Percentiles rank a stretch among this genome's conserved stretches.
These are phyloP conservation scores for Cepaea hortensis DNA, from an alignment of 2,888 invertebrate species.

Conservation along the genomic window DNA sequence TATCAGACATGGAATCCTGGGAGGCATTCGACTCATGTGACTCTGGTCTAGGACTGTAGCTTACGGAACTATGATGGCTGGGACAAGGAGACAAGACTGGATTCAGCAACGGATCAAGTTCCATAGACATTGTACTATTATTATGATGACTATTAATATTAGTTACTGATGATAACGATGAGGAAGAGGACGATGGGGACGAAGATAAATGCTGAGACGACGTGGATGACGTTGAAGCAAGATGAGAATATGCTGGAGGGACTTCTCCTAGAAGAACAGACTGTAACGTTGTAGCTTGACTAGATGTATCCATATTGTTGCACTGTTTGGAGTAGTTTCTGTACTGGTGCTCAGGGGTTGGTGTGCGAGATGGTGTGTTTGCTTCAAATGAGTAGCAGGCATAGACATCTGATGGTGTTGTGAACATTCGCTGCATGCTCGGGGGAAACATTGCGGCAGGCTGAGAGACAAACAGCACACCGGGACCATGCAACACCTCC, in stretches of 20 bases:
- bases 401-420: slow-evolving; percentile 51
- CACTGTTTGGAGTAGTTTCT: slow-evolving; percentile 29
- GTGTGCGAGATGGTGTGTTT: slow-evolving; percentile 46
- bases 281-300: slow-evolving; percentile 57
- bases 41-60: slow-evolving; percentile 37
- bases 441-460: slow-evolving; percentile 47
- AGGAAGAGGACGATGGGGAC: slow-evolving; percentile 22
- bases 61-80: slow-evolving; percentile 31
- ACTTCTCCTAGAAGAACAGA: slow-evolving; percentile 67
- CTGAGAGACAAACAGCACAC: slow-evolving; percentile 48
- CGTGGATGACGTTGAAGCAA: slow-evolving; percentile 55
- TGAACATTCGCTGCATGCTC: slow-evolving; percentile 48
- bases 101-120: slow-evolving; percentile 43
- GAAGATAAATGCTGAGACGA: slow-evolving; percentile 26
- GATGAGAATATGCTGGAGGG: slow-evolving; percentile 66
- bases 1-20: slow-evolving; percentile 47
- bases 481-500: slow-evolving; percentile 54
- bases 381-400: slow-evolving; percentile 54
- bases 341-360: slow-evolving; percentile 42
- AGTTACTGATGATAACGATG: slow-evolving; percentile 24
- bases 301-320: slow-evolving; percentile 32
- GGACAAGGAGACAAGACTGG: slow-evolving; percentile 44
- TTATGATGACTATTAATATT: background rate
- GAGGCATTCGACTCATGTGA: slow-evolving; percentile 50
- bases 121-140: slow-evolving; percentile 26